Base-by-base conservation (phyloP, 2,888 invertebrate genomes). In the Panorpa germanica region DNA sequence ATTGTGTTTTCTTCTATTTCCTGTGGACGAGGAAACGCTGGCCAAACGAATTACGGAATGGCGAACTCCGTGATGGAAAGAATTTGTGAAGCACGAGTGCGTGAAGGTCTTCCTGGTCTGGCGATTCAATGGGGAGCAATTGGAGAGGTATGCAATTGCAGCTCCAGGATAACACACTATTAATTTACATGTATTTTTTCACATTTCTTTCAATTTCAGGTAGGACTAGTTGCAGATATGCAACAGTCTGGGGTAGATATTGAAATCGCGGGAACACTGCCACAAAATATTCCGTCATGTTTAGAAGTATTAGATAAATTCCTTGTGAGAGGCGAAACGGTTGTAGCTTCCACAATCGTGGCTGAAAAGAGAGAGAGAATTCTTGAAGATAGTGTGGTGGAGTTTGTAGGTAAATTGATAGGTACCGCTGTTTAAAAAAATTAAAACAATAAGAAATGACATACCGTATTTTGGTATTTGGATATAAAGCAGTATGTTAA, bases 61-160 rank as follows among this genome's bases (percentile, higher is more conserved):
- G 75, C 85, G 24, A 91, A 90, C 57, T 83, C 85, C 0, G 65
- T 77, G 4, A 83, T 88, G 83, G 86, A 90, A 51, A 65, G 83
- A 38, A 70, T 90, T 39, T 80, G 81, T 46, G 88, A 85, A 50
- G 56, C 60, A 43, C 65, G 85, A 38, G 59, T 59, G 43, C 53
- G 51, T 32, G 68, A 70, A 5, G 78, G 81, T 0, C 59, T 73
- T 1, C 81, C 83, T 2, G 88, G 65, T 1, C 52, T 83, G 35
- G 88, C 88, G 2, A 70, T 91, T 7, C 83, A 91, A 49, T 91
- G 90, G 88, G 90, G 91, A 20, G 88, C 86, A 19, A 67, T 91
- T 29, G 91, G 86, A 29, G 88, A 91, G 52, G n/a, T n/a, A n/a
- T n/a, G n/a, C n/a, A n/a, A n/a, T n/a, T n/a, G n/a, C n/a, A n/a